phyloP scores from a whole-genome alignment of 1,140 invertebrate genomes.

The Trichomalopsis sarcophagae region DNA sequence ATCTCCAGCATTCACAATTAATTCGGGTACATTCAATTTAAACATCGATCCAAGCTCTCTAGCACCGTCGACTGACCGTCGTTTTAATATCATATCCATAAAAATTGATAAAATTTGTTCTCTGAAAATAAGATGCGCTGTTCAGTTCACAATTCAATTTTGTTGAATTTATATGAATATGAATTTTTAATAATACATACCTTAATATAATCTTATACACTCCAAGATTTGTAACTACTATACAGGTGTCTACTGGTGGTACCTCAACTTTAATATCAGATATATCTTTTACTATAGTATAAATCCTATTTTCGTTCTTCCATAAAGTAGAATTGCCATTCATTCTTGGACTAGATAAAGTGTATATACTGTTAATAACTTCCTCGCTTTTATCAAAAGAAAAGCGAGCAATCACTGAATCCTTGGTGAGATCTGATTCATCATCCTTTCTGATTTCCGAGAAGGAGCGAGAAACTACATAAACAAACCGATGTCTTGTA shows the following conservation, averaged over 20 bases:
- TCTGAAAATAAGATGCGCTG: slow-evolving; percentile 65
- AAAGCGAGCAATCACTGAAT: slow-evolving; percentile 76
- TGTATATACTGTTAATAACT: slow-evolving; percentile 73
- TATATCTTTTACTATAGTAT: slow-evolving; percentile 72
- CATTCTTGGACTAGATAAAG: slow-evolving; percentile 69
- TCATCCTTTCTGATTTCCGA: slow-evolving; percentile 78
- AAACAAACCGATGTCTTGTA: slow-evolving; percentile 72
- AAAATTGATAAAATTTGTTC: slow-evolving; percentile 81
- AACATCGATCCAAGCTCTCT: slow-evolving; percentile 77
- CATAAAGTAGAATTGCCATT: slow-evolving; percentile 65
- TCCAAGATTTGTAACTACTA: slow-evolving; percentile 82
- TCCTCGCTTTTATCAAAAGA: slow-evolving; percentile 74
- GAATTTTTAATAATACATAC: slow-evolving; percentile 66
- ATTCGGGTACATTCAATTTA: slow-evolving; percentile 80
- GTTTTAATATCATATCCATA: slow-evolving; percentile 78
- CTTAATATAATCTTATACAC: slow-evolving; percentile 82
- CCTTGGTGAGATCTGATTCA: slow-evolving; percentile 76
- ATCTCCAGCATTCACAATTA: slow-evolving; percentile 85
- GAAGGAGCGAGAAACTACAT: slow-evolving; percentile 78
- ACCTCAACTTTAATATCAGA: slow-evolving; percentile 75
- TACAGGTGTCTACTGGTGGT: slow-evolving; percentile 79
- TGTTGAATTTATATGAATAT: slow-evolving; percentile 6
- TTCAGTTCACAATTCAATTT: slow-evolving; percentile 32
- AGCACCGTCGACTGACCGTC: slow-evolving; percentile 76
- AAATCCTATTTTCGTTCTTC: slow-evolving; percentile 62